Percentiles rank a stretch among this genome's conserved stretches.
Evolutionary conservation across 2,888 invertebrate genomes (phyloP).

Genomic region (Hypsopygia costalis): DNA sequence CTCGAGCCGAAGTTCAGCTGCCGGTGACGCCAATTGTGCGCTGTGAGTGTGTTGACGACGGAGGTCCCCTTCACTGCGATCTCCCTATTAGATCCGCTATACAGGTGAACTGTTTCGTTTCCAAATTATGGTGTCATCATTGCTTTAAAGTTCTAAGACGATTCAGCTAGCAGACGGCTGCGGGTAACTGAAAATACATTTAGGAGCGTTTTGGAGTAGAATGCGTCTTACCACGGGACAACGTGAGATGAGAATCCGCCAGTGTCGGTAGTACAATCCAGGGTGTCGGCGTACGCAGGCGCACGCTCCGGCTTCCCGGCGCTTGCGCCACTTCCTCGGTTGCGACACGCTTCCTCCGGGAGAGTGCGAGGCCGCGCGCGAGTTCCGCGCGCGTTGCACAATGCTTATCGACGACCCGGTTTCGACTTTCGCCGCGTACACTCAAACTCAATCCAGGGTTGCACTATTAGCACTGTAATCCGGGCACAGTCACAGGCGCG

Average conservation of each 20-base stretch:
- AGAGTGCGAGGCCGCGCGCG: slow-evolving; percentile 74
- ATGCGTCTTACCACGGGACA: slow-evolving; percentile 44
- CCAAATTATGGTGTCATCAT: slow-evolving; percentile 3
- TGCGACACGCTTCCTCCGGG: slow-evolving; percentile 77
- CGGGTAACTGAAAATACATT: slow-evolving; percentile 6
- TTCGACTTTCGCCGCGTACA: slow-evolving; percentile 66
- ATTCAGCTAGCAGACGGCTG: neutral
- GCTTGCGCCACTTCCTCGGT: slow-evolving; percentile 77
- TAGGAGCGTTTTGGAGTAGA: slow-evolving; percentile 16
- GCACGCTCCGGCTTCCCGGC: slow-evolving; percentile 64
- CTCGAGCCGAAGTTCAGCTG: slow-evolving; percentile 62
- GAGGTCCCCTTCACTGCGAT: slow-evolving; percentile 61
- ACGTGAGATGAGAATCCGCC: slow-evolving; percentile 44
- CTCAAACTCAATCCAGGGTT: slow-evolving; percentile 67
- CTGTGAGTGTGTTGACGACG: slow-evolving; percentile 47
- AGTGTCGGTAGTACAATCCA: slow-evolving; percentile 53
- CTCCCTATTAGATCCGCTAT: slow-evolving; percentile 31
- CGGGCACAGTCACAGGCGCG: slow-evolving; percentile 60
- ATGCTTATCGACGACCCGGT: slow-evolving; percentile 68
- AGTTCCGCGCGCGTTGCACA: slow-evolving; percentile 72
- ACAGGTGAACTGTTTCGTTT: slow-evolving; percentile 22
- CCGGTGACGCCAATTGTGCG: slow-evolving; percentile 53
- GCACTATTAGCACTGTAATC: slow-evolving; percentile 76
- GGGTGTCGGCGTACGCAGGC: slow-evolving; percentile 54
- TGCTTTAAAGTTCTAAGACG: neutral